phyloP scores from a whole-genome alignment of 2,797 vertebrate genomes.

The Tragopan temminckii region DNA sequence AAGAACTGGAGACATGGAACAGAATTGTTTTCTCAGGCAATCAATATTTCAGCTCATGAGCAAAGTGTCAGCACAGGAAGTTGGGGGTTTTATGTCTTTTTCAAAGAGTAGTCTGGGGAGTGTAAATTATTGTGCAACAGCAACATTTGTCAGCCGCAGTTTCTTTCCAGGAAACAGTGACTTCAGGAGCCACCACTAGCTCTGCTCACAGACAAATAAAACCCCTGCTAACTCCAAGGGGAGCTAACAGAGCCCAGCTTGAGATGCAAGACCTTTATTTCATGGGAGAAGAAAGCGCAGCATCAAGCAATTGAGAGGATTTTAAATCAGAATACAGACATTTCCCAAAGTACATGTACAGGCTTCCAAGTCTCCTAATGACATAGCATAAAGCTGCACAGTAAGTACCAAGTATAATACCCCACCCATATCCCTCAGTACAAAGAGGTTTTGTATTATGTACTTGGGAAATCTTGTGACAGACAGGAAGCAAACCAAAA shows the following conservation, averaged over 20 bases:
- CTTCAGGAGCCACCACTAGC: constrained; percentile 51
- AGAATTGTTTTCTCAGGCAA: constrained; percentile 11
- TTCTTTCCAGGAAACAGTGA: constrained; percentile 57
- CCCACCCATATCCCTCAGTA: constrained; percentile 47
- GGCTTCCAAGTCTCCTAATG: constrained; percentile 42
- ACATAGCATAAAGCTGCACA: constrained; percentile 29
- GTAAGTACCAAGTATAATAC: constrained; percentile 27
- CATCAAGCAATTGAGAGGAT: constrained; percentile 12
- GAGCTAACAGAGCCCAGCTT: neutral
- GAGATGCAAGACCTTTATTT: constrained; percentile 28
- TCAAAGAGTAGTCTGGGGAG: constrained; percentile 29
- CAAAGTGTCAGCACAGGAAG: constrained; percentile 36
- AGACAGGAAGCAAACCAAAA: constrained; percentile 58
- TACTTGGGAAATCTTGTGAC: constrained; percentile 64
- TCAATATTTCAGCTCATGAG: constrained; percentile 41
- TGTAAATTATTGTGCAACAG: constrained; percentile 50
- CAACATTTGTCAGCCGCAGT: constrained; percentile 49
- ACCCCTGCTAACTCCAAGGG: neutral
- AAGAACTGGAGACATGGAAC: neutral
- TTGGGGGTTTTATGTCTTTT: constrained; percentile 51
- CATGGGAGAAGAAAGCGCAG: neutral
- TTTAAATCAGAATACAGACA: constrained; percentile 14
- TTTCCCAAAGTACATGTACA: neutral
- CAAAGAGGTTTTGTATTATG: constrained; percentile 61
- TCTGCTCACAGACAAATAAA: constrained; percentile 46